Evolutionary conservation across 1,140 invertebrate genomes (phyloP).

Genomic region (Pseudomyrmex dendroicus): DNA sequence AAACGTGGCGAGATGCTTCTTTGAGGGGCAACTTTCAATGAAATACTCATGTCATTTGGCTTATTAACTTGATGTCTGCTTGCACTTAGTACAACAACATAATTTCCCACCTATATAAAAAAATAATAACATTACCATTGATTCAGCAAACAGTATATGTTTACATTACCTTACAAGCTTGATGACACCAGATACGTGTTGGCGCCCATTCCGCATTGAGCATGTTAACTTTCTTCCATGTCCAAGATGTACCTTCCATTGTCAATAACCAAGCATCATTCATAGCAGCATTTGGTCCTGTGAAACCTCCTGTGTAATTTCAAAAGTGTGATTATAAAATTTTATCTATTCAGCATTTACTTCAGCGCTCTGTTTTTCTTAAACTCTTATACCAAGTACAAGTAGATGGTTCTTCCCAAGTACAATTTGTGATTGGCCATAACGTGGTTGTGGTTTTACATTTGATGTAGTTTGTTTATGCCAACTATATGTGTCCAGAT

Average conservation of each 20-base stretch:
- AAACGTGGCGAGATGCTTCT: conserved; percentile 66
- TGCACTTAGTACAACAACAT: conserved; percentile 83
- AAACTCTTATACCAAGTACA: conserved; percentile 86
- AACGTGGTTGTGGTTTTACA: conserved; percentile 91
- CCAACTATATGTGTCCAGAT: conserved; percentile 92
- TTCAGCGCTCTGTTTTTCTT: background rate
- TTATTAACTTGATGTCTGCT: conserved; percentile 78
- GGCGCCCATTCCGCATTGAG: conserved; percentile 91
- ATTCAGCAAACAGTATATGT: background rate
- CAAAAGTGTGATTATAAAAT: background rate
- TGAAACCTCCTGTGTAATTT: conserved; percentile 87
- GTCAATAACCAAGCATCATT: conserved; percentile 90
- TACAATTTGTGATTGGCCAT: conserved; percentile 95
- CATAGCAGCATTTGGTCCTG: conserved; percentile 89
- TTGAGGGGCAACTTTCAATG: conserved; percentile 72
- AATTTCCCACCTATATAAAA: conserved; percentile 80
- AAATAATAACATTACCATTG: conserved; percentile 8
- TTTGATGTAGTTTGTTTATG: conserved; percentile 89
- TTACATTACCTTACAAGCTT: conserved; percentile 91
- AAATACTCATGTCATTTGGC: conserved; percentile 81
- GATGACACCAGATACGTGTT: conserved; percentile 96
- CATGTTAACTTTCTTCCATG: conserved; percentile 92
- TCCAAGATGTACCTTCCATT: conserved; percentile 88
- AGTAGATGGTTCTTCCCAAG: conserved; percentile 90
- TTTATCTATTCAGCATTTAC: background rate